phyloP scores from a whole-genome alignment of 1,140 invertebrate genomes.

The Halictus rubicundus region DNA sequence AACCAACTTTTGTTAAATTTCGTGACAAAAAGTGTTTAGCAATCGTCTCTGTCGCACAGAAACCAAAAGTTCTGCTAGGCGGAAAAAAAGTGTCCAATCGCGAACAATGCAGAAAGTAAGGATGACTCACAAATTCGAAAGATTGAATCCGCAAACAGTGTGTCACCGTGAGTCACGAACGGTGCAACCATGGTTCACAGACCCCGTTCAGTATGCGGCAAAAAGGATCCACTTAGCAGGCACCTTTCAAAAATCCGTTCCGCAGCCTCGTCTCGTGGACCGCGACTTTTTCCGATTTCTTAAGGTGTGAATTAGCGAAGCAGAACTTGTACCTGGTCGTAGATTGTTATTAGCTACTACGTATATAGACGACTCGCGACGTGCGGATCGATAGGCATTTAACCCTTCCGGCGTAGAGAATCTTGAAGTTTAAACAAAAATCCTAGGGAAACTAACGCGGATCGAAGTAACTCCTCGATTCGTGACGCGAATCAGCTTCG shows the following conservation, averaged over 20 bases:
- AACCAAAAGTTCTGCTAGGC: too few relatives aligned
- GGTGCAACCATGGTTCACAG: too few relatives aligned
- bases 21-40: too few relatives aligned
- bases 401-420: conserved; percentile 14
- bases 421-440: not conserved
- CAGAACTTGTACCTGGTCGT: conserved; percentile 50
- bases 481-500: too few relatives aligned
- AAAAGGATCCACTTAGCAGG: conserved; percentile 4
- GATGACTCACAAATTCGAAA: too few relatives aligned
- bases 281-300: not conserved
- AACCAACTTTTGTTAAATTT: too few relatives aligned
- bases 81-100: too few relatives aligned
- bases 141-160: not conserved
- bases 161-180: not conserved
- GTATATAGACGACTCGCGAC: conserved; percentile 24
- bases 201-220: not conserved
- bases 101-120: too few relatives aligned
- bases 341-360: conserved; percentile 46
- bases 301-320: conserved; percentile 13
- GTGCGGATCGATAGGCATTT: not conserved
- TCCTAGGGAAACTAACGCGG: too few relatives aligned
- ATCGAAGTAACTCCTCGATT: too few relatives aligned
- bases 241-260: not conserved
- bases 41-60: too few relatives aligned
- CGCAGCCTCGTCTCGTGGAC: conserved; percentile 7